Percentiles rank a stretch among this genome's conserved stretches.
phyloP scores from a whole-genome alignment of 1,140 invertebrate genomes.

The Pogonus chalceus region DNA sequence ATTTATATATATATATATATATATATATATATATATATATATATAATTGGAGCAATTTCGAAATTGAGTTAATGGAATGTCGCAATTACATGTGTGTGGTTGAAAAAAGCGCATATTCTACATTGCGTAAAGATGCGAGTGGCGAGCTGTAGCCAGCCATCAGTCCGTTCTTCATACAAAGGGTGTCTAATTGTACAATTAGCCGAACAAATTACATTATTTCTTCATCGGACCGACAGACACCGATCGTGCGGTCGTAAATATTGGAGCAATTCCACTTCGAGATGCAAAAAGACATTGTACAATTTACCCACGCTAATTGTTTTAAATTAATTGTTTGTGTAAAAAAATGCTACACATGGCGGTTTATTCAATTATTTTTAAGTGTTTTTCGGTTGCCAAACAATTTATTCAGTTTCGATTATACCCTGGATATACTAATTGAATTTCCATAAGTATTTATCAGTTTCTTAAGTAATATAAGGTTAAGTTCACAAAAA shows the following conservation, averaged over 20 bases:
- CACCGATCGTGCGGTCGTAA: background rate
- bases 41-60: background rate
- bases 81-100: background rate
- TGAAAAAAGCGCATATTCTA: background rate
- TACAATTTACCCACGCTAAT: constrained; percentile 4
- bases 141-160: background rate
- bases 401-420: too few relatives aligned
- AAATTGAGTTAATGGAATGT: background rate
- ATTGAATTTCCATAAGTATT: too few relatives aligned
- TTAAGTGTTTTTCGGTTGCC: too few relatives aligned
- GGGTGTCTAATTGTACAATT: constrained; percentile 4
- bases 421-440: too few relatives aligned
- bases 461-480: too few relatives aligned
- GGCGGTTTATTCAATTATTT: background rate
- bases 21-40: background rate
- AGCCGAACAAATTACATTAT: constrained; percentile 2
- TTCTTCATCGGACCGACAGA: background rate
- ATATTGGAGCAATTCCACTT: background rate
- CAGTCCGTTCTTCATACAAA: too few relatives aligned
- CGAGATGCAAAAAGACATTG: background rate
- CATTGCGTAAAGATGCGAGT: background rate
- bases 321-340: constrained; percentile 1
- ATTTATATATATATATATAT: background rate
- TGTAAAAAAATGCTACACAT: background rate
- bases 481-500: too few relatives aligned